phyloP scores from a whole-genome alignment of 2,888 invertebrate species.

The Thereva nobilitata region DNA sequence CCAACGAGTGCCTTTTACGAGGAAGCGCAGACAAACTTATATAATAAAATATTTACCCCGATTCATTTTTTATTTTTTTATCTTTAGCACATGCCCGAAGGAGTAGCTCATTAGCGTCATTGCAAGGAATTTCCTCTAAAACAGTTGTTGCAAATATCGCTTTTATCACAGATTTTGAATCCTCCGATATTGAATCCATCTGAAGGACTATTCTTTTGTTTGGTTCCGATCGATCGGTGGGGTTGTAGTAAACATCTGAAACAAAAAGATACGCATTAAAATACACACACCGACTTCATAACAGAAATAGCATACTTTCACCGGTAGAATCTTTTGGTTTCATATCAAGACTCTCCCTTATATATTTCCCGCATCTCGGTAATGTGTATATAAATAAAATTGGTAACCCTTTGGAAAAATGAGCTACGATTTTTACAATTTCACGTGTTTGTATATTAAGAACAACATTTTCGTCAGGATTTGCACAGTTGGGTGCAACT shows the following conservation, averaged over 20 bases:
- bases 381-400: constrained; percentile 81
- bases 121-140: constrained; percentile 71
- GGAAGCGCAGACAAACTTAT: not conserved
- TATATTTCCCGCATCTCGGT: constrained; percentile 68
- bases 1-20: not conserved
- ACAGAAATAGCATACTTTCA: constrained; percentile 36
- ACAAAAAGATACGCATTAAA: constrained; percentile 21
- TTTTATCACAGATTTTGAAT: constrained; percentile 68
- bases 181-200: constrained; percentile 70
- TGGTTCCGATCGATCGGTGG: constrained; percentile 67
- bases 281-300: not conserved
- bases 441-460: constrained; percentile 71
- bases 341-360: constrained; percentile 75
- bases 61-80: constrained; percentile 49
- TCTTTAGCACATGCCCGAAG: constrained; percentile 64
- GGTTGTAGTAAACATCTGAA: constrained; percentile 65
- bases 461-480: constrained; percentile 62
- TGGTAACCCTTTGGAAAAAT: constrained; percentile 76
- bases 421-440: constrained; percentile 74
- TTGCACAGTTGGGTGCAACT: constrained; percentile 63
- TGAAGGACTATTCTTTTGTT: constrained; percentile 76
- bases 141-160: constrained; percentile 64
- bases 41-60: constrained; percentile 31
- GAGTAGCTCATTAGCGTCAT: constrained; percentile 81
- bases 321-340: constrained; percentile 44